Percentiles rank a stretch among this genome's conserved stretches.
These are phyloP conservation scores for Schrankia costaestrigalis DNA, from an alignment of 2,888 invertebrate species.

Conservation along the genomic window DNA sequence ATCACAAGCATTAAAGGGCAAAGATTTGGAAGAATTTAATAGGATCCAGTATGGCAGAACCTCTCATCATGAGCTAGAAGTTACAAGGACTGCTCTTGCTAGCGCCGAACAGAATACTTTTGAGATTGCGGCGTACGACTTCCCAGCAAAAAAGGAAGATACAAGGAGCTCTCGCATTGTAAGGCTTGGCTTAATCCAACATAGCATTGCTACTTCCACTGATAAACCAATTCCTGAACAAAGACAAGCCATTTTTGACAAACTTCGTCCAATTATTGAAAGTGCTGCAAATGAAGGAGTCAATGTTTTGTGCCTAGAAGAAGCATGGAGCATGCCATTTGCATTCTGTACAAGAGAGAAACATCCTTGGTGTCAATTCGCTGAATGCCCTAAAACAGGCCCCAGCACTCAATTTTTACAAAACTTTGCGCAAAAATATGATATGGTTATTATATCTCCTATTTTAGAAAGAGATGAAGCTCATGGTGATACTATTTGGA, in stretches of 20 bases:
- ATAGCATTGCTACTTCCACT: slow-evolving; percentile 89
- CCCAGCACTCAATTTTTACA: slow-evolving; percentile 91
- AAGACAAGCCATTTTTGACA: slow-evolving; percentile 87
- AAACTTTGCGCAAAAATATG: slow-evolving; percentile 87
- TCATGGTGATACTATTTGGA: slow-evolving; percentile 95
- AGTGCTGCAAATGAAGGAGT: slow-evolving; percentile 89
- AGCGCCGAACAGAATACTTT: slow-evolving; percentile 81
- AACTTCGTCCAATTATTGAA: slow-evolving; percentile 87
- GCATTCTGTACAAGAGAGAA: slow-evolving; percentile 98
- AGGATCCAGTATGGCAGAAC: slow-evolving; percentile 89
- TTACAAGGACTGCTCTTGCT: slow-evolving; percentile 69
- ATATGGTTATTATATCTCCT: slow-evolving; percentile 97
- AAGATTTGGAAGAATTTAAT: slow-evolving; percentile 84
- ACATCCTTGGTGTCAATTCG: slow-evolving; percentile 98
- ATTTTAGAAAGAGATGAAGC: slow-evolving; percentile 95
- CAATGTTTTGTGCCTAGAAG: slow-evolving; percentile 96
- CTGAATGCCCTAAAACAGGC: slow-evolving; percentile 93
- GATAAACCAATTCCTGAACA: slow-evolving; percentile 87
- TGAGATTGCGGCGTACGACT: slow-evolving; percentile 88
- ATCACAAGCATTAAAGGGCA: slow-evolving; percentile 38
- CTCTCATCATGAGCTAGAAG: slow-evolving; percentile 72
- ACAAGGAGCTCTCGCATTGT: slow-evolving; percentile 86
- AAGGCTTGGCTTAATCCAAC: slow-evolving; percentile 92
- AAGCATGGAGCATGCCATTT: slow-evolving; percentile 99
- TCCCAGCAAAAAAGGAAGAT: slow-evolving; percentile 86